phyloP scores from a whole-genome alignment of 1,140 invertebrate genomes.

The Bactericera cockerelli region DNA sequence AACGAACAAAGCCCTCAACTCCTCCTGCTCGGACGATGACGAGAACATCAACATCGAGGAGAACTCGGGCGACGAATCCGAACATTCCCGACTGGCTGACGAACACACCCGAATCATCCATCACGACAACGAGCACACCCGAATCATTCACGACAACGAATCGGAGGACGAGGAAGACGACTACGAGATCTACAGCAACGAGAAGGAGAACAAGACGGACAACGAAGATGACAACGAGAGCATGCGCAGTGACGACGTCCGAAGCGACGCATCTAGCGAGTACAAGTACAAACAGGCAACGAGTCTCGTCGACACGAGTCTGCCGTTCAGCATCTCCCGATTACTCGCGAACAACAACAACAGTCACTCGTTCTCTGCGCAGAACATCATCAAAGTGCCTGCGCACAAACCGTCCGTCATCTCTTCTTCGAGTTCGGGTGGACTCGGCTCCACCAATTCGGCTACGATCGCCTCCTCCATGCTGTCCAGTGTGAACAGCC shows the following conservation, averaged over 20 bases:
- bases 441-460: neutral
- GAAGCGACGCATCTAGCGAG: neutral
- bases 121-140: neutral
- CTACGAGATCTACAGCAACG: neutral
- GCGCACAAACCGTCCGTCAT: neutral
- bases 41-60: slow-evolving; percentile 4
- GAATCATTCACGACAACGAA: neutral
- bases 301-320: neutral
- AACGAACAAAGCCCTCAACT: neutral
- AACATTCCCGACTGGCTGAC: neutral
- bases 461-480: neutral
- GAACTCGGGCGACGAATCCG: neutral
- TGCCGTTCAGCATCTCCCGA: neutral
- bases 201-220: neutral
- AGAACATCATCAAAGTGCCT: neutral
- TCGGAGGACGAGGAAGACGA: neutral
- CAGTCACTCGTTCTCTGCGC: neutral
- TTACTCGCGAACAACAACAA: neutral
- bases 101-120: neutral
- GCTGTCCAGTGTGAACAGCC: neutral
- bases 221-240: neutral
- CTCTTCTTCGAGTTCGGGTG: neutral
- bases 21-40: neutral
- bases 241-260: neutral
- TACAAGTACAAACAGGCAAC: neutral